phyloP scores from a whole-genome alignment of 2,888 invertebrate genomes.

The Eremobia ochroleuca region DNA sequence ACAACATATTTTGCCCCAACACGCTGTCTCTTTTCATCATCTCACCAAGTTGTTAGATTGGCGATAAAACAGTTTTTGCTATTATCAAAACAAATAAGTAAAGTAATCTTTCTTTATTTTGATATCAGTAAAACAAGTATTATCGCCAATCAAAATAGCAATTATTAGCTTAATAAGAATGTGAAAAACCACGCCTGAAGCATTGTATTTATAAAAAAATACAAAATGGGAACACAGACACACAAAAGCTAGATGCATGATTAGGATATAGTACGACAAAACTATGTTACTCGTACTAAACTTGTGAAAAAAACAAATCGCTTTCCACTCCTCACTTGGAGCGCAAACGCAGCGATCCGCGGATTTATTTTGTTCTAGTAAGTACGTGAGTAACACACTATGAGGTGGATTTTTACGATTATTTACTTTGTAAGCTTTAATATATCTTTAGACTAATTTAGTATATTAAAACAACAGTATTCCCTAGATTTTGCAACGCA shows the following conservation, averaged over 20 bases:
- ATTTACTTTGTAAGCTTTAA: slow-evolving; percentile 66
- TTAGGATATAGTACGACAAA: not conserved
- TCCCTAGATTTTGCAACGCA: not conserved
- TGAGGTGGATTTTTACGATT: slow-evolving; percentile 69
- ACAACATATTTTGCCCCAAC: not conserved
- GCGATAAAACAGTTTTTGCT: not conserved
- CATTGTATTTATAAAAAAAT: not conserved
- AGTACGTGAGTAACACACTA: slow-evolving; percentile 72
- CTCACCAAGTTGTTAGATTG: not conserved
- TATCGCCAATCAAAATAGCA: too few species aligned
- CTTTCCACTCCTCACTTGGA: slow-evolving; percentile 16
- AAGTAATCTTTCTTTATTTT: not conserved
- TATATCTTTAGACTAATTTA: slow-evolving; percentile 35
- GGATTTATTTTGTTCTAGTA: slow-evolving; percentile 75
- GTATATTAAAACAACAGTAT: not conserved
- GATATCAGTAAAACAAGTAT: not conserved
- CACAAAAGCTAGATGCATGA: not conserved
- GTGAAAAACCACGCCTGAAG: not conserved
- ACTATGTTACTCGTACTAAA: too few species aligned
- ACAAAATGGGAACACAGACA: not conserved
- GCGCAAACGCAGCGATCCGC: slow-evolving; percentile 51
- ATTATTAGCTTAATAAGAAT: too few species aligned
- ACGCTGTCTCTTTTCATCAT: not conserved
- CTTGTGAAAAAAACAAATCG: slow-evolving; percentile 3
- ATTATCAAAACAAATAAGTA: not conserved